Evolutionary conservation across 2,888 invertebrate species (phyloP).

Genomic region (Sarcophaga subvicina): DNA sequence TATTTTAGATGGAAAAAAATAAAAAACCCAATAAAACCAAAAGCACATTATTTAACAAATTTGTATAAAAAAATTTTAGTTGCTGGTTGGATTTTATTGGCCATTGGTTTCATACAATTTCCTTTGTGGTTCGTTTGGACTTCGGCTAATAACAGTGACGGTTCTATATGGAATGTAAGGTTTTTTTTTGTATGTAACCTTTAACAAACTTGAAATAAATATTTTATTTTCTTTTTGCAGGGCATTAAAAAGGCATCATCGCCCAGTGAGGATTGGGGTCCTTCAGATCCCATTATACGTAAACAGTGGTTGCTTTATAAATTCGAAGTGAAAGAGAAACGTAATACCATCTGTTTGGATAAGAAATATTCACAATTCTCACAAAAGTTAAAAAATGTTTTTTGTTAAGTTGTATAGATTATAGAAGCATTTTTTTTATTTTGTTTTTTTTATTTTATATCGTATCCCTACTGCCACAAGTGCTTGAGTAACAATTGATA

Average conservation of each 20-base stretch:
- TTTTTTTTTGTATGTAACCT: too few species aligned
- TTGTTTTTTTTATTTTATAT: slow-evolving; percentile 12
- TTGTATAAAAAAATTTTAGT: slow-evolving; percentile 59
- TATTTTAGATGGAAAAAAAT: neutral
- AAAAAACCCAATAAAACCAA: neutral
- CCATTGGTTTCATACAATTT: slow-evolving; percentile 82
- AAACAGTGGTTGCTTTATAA: slow-evolving; percentile 70
- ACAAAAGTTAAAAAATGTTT: slow-evolving; percentile 65
- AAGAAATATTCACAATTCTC: slow-evolving; percentile 63
- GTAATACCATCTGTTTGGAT: slow-evolving; percentile 30
- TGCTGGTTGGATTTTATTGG: slow-evolving; percentile 78
- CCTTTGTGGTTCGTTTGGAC: slow-evolving; percentile 81
- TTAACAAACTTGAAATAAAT: neutral
- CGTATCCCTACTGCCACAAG: neutral
- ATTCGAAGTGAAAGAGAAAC: slow-evolving; percentile 57
- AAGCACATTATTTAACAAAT: neutral
- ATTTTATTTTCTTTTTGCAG: slow-evolving; percentile 43
- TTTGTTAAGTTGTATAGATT: slow-evolving; percentile 38
- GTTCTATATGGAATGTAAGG: slow-evolving; percentile 66
- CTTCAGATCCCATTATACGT: slow-evolving; percentile 65
- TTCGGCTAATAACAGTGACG: slow-evolving; percentile 46
- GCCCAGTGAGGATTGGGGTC: slow-evolving; percentile 70
- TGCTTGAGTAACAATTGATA: too few species aligned
- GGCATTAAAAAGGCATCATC: slow-evolving; percentile 58
- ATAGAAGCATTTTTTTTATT: slow-evolving; percentile 10